Conservation (phyloP, 2,113 vertebrate species). For the Ophthalmolycus amberensis region DNA sequence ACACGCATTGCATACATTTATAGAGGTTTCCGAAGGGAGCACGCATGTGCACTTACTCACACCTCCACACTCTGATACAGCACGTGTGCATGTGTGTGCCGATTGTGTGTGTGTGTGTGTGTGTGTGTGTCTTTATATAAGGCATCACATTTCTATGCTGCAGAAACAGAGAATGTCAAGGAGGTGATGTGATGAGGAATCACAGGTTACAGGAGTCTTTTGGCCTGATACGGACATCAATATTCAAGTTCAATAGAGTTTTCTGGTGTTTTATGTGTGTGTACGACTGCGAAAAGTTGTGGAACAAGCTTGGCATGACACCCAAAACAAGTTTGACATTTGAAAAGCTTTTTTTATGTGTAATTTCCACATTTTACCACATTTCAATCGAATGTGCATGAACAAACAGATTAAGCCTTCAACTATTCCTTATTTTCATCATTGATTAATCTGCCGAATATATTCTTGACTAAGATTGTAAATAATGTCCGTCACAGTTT, state of each 20-base stretch:
- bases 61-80: slow-evolving; percentile 59
- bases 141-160: slow-evolving; percentile 32
- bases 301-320: not conserved
- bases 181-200: slow-evolving; percentile 35
- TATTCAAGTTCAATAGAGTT: slow-evolving; percentile 18
- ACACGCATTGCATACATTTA: slow-evolving; percentile 67
- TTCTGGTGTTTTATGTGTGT: not conserved
- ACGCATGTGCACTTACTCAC: slow-evolving; percentile 58
- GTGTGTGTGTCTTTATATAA: slow-evolving; percentile 50
- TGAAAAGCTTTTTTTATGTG: not conserved
- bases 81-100: slow-evolving; percentile 28
- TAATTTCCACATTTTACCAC: not conserved
- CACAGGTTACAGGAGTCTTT: slow-evolving; percentile 11
- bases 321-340: not conserved
- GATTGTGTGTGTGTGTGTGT: not conserved
- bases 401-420: not conserved
- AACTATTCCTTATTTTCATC: not conserved
- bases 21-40: slow-evolving; percentile 37
- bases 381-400: not conserved
- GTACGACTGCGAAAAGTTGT: not conserved
- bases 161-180: slow-evolving; percentile 6
- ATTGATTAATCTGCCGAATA: not conserved
- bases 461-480: not conserved
- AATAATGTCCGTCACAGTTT: not conserved
- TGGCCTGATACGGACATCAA: slow-evolving; percentile 31